Percentiles rank a stretch among this genome's conserved stretches.
These are phyloP conservation scores for Stramonita haemastoma DNA, from an alignment of 2,888 invertebrate species.

Conservation along the genomic window DNA sequence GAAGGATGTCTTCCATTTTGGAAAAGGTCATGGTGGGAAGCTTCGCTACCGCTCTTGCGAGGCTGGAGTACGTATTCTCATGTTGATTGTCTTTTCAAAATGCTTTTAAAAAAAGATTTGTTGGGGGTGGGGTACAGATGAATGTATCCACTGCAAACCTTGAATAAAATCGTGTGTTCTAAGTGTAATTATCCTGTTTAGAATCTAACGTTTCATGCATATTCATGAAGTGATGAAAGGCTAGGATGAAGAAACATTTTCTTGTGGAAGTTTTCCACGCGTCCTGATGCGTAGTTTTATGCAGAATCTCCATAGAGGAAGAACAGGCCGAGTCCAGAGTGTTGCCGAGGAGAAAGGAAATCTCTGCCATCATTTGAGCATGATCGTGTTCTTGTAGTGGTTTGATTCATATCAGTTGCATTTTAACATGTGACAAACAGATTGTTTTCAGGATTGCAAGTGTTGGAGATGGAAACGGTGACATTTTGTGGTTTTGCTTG, in stretches of 20 bases:
- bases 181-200: neutral
- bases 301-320: neutral
- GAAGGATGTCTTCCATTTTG: constrained; percentile 18
- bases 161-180: neutral
- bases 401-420: no score
- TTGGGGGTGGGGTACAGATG: neutral
- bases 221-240: neutral
- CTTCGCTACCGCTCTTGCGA: no score
- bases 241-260: neutral
- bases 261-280: neutral
- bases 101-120: no score
- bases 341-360: neutral
- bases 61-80: neutral
- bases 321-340: neutral
- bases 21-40: neutral
- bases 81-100: neutral
- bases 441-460: no score
- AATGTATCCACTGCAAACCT: neutral
- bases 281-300: neutral
- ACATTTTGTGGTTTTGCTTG: no score
- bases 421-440: no score
- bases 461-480: no score
- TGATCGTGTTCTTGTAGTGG: no score
- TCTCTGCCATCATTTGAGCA: neutral
- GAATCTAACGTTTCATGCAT: neutral